Evolutionary conservation across 2,797 vertebrate species (phyloP), one percentile per base, ranked within the genome.

Genomic region (Monodelphis domestica): DNA sequence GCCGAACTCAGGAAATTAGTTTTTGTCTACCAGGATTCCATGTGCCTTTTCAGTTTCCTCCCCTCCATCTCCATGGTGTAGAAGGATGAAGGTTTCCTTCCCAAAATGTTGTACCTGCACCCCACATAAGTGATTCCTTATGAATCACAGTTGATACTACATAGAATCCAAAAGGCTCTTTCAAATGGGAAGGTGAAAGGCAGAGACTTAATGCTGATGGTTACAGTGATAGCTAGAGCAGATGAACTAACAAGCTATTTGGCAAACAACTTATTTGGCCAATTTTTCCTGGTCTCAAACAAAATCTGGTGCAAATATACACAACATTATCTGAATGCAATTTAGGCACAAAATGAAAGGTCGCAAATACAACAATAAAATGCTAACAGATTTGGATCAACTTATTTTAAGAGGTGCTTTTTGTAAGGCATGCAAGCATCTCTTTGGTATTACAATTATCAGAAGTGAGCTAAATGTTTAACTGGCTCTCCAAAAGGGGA

Each of bases 1-100:
- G 2, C 14, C 78, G 91, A 95, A 21, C 38, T 88, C 92, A 94
- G 91, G 93, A 94, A 95, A 95, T 96, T 90, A 93, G 50, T 90
- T 97, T 95, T 50, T 57, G 89, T 56, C 93, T 88, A 53, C 2
- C 50, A 57, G 54, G 56, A 57, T 53, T 53, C 78, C 90, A 78
- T 10, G 26, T 45, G 90, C 90, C 78, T 95, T 94, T 84, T 63
- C 45, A 56, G 5, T 89, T 55, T 53, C 54, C 55, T 90, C 51
- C 87, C 88, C 52, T 92, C 59, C 52, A 57, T 91, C 91, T 87
- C 90, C 84, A 59, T 29, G 59, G 87, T 90, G 24, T 11, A 0
- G 53, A 12, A 14, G 38, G 26, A 33, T 21, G 24, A 88, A 57
- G 87, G 38, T 63, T 94, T 90, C 94, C 90, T 56, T 63, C 30